Conservation (phyloP, 2,797 vertebrate species). For the Xenops minutus region DNA sequence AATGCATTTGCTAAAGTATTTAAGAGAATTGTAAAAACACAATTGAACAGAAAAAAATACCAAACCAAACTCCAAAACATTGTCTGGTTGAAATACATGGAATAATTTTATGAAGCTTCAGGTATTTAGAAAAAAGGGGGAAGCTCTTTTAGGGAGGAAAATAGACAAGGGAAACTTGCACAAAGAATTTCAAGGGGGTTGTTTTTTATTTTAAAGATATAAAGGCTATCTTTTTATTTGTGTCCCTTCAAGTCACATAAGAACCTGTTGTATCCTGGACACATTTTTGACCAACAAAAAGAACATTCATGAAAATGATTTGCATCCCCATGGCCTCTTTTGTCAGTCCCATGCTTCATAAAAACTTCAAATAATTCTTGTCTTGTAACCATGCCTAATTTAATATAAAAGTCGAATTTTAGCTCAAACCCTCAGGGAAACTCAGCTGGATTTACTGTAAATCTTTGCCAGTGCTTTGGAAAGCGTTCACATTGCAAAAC, state of each 20-base stretch:
- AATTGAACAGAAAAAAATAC: neutral
- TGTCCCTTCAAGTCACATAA: neutral
- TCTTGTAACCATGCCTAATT: conserved; percentile 34
- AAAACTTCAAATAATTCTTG: conserved; percentile 46
- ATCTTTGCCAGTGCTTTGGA: conserved; percentile 3
- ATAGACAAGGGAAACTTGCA: neutral
- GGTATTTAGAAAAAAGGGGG: neutral
- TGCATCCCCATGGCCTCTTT: neutral
- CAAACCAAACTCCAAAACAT: rapidly evolving
- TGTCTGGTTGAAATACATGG: neutral
- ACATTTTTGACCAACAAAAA: neutral
- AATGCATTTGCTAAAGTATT: neutral
- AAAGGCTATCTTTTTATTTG: neutral
- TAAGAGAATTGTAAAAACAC: neutral
- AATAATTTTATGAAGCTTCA: neutral
- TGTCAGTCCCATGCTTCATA: neutral
- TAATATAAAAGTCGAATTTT: conserved; percentile 50
- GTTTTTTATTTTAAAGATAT: neutral
- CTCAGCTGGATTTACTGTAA: neutral
- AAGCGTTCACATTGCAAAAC: neutral
- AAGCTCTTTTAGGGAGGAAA: rapidly evolving
- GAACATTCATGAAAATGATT: neutral
- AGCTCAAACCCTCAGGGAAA: conserved; percentile 1
- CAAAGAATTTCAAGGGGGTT: neutral
- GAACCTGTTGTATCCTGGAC: neutral